Conservation (phyloP, 2,113 vertebrate genomes). For the Chionodraco myersi region DNA sequence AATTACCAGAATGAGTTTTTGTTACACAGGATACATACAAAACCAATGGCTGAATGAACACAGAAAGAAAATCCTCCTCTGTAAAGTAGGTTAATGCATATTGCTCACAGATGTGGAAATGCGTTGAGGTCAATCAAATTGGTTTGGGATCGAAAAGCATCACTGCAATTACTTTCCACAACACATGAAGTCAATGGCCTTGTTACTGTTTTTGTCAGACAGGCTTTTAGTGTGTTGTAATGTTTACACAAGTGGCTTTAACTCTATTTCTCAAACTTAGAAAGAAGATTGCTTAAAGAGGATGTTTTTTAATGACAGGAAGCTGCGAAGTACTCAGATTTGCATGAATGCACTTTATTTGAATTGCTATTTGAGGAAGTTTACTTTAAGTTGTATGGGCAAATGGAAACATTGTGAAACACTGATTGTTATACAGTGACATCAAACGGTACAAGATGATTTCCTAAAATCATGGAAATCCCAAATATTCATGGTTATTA, state of each 20-base stretch:
- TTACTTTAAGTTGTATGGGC: constrained; percentile 3
- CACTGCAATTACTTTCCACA: constrained; percentile 14
- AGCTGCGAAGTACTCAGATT: neutral
- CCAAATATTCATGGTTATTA: neutral
- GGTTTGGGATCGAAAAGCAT: constrained; percentile 26
- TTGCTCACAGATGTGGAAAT: constrained; percentile 15
- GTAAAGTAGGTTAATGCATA: constrained; percentile 27
- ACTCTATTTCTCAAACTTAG: neutral
- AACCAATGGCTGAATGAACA: constrained; percentile 38
- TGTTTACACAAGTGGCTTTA: neutral
- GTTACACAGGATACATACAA: constrained; percentile 37
- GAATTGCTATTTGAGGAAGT: neutral
- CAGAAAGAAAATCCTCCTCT: constrained; percentile 11
- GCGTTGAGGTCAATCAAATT: constrained; percentile 36
- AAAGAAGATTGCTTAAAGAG: neutral
- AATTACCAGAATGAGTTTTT: constrained; percentile 56
- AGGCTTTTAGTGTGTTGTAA: constrained; percentile 10
- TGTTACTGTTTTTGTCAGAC: constrained; percentile 3
- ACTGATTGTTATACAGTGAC: neutral
- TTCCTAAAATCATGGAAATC: neutral
- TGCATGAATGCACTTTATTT: neutral
- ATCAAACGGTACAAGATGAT: neutral
- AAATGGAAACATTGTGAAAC: constrained; percentile 3
- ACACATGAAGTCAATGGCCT: constrained; percentile 9
- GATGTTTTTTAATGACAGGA: neutral